Evolutionary conservation across 53 echinoderm and acorn worm genomes (phyloP).

Genomic region (Astropecten irregularis): DNA sequence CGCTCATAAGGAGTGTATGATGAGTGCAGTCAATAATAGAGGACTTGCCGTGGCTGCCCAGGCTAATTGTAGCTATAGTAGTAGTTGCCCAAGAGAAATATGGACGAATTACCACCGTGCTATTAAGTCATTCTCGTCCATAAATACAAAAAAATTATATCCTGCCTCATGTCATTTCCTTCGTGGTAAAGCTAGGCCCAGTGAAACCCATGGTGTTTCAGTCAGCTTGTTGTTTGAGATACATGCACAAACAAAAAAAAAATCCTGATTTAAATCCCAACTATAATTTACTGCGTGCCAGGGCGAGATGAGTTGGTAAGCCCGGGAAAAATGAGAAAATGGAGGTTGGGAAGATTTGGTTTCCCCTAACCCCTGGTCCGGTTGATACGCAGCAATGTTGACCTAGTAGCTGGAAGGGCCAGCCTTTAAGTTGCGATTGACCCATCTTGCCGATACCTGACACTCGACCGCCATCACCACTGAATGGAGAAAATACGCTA

Average conservation of each 20-base stretch:
- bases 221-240: not conserved
- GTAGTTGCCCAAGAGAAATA: too few species aligned
- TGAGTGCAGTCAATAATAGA: too few species aligned
- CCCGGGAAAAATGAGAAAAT: not conserved
- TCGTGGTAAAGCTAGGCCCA: not conserved
- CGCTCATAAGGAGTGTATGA: too few species aligned
- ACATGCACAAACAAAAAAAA: not conserved
- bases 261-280: not conserved
- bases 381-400: slow-evolving; percentile 48
- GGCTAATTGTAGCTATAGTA: too few species aligned
- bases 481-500: slow-evolving; percentile 47
- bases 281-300: slow-evolving; percentile 22
- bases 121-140: too few species aligned
- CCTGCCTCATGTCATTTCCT: slow-evolving; percentile 13
- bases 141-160: too few species aligned
- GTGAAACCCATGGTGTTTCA: slow-evolving; percentile 23
- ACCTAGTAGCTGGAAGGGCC: slow-evolving; percentile 51
- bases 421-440: slow-evolving; percentile 51
- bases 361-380: slow-evolving; percentile 51
- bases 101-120: too few species aligned
- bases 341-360: slow-evolving; percentile 19
- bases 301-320: slow-evolving; percentile 6
- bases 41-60: too few species aligned
- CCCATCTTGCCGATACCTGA: slow-evolving; percentile 35
- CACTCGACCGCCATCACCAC: slow-evolving; percentile 37